phyloP scores from a whole-genome alignment of 1,140 invertebrate genomes.

The Eumeta japonica region DNA sequence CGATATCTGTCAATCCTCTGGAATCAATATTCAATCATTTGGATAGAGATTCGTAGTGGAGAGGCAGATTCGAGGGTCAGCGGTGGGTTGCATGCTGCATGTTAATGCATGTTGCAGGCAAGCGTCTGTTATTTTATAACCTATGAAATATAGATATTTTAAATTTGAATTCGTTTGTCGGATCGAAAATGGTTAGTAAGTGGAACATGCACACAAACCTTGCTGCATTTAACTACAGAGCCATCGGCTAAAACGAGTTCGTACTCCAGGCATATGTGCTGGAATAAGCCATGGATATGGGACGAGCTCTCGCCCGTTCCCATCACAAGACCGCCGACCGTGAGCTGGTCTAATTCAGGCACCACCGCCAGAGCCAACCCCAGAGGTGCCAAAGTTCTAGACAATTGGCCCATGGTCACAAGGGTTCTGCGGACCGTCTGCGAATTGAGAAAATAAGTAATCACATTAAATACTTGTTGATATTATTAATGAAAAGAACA shows the following conservation, averaged over 20 bases:
- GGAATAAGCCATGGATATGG: constrained; percentile 76
- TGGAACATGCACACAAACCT: no score
- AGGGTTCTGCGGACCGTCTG: constrained; percentile 73
- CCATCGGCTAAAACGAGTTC: constrained; percentile 77
- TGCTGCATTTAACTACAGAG: constrained; percentile 68
- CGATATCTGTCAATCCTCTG: no score
- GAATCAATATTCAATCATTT: no score
- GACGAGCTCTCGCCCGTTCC: constrained; percentile 81
- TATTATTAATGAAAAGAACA: no score
- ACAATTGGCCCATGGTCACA: constrained; percentile 81
- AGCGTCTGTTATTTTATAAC: no score
- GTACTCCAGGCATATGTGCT: constrained; percentile 73
- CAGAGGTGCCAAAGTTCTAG: constrained; percentile 66
- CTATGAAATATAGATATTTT: no score
- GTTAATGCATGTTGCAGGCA: no score
- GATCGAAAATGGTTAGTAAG: no score
- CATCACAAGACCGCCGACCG: constrained; percentile 79
- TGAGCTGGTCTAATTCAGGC: constrained; percentile 81
- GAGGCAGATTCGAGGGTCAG: no score
- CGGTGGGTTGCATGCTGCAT: no score
- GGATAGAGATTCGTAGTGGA: no score
- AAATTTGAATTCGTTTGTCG: no score
- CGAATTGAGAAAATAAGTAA: constrained; percentile 5
- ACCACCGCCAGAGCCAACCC: constrained; percentile 76
- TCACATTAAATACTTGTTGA: constrained; percentile 4